Conservation (phyloP, 1,140 invertebrate genomes). For the Drosophila malerkotliana region DNA sequence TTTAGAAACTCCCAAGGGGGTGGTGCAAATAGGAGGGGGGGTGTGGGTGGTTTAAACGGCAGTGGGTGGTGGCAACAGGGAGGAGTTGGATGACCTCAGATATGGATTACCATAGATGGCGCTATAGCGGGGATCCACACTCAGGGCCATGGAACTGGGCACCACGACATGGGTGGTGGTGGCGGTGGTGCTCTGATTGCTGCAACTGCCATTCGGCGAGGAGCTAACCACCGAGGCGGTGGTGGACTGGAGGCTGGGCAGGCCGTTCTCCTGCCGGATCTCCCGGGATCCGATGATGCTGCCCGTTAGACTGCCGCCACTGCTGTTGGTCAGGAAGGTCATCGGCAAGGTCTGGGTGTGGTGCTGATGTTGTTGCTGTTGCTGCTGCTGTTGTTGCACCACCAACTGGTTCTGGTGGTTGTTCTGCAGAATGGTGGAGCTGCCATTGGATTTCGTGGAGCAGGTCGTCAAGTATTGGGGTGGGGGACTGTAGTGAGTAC, state of each 20-base stretch:
- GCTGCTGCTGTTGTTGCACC: conserved; percentile 74
- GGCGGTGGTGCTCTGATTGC: conserved; percentile 76
- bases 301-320: conserved; percentile 77
- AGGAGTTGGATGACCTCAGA: conserved; percentile 86
- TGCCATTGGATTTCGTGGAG: conserved; percentile 80
- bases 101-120: conserved; percentile 95
- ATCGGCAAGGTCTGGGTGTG: conserved; percentile 69
- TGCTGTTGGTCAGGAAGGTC: conserved; percentile 78
- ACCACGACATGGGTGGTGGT: conserved; percentile 72
- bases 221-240: conserved; percentile 82
- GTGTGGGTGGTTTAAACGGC: conserved; percentile 53
- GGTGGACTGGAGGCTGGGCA: conserved; percentile 78
- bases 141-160: conserved; percentile 77
- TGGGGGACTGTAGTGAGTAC: conserved; percentile 90
- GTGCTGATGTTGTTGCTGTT: conserved; percentile 61
- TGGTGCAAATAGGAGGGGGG: not conserved
- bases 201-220: conserved; percentile 81
- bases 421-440: conserved; percentile 77
- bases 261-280: conserved; percentile 78
- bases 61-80: conserved; percentile 84
- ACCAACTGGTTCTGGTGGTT: conserved; percentile 81
- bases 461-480: conserved; percentile 83
- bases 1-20: not conserved
- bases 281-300: conserved; percentile 79
- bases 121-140: conserved; percentile 93